phyloP scores from a whole-genome alignment of 2,113 vertebrate genomes.

The Symphodus melops region DNA sequence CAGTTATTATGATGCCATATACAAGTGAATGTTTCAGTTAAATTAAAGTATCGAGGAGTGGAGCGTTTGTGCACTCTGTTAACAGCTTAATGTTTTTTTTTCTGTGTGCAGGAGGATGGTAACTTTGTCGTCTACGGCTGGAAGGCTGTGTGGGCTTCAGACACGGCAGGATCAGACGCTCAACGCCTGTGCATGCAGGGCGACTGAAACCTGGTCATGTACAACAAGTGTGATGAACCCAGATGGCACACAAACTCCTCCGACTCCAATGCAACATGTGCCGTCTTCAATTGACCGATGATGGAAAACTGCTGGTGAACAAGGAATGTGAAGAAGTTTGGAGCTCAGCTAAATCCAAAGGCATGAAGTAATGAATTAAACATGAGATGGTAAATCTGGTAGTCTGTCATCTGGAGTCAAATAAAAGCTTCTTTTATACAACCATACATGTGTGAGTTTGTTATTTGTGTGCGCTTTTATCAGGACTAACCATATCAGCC shows the following conservation, averaged over 20 bases:
- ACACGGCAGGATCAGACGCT: rapidly evolving
- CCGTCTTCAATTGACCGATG: conserved; percentile 23
- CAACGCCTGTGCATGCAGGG: conserved; percentile 55
- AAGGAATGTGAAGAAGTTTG: conserved; percentile 23
- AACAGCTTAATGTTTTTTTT: neutral
- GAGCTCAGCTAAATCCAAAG: conserved; percentile 2
- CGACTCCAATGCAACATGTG: neutral
- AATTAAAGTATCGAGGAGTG: no score
- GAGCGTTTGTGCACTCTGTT: neutral
- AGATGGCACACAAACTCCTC: conserved; percentile 26
- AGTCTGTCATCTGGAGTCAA: neutral
- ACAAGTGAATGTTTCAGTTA: no score
- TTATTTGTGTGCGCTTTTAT: no score
- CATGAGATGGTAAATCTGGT: neutral
- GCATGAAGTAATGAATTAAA: neutral
- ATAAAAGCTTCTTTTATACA: neutral
- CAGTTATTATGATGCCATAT: neutral
- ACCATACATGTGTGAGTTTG: no score
- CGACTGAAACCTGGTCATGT: conserved; percentile 70
- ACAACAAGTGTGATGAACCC: neutral
- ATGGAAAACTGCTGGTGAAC: conserved; percentile 38
- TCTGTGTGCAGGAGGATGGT: conserved; percentile 44
- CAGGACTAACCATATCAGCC: no score
- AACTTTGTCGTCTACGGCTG: conserved; percentile 66
- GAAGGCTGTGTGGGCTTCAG: conserved; percentile 33